These are phyloP conservation scores for Poeciliopsis turneri DNA, from an alignment of 2,797 vertebrate genomes.

Conservation along the genomic window DNA sequence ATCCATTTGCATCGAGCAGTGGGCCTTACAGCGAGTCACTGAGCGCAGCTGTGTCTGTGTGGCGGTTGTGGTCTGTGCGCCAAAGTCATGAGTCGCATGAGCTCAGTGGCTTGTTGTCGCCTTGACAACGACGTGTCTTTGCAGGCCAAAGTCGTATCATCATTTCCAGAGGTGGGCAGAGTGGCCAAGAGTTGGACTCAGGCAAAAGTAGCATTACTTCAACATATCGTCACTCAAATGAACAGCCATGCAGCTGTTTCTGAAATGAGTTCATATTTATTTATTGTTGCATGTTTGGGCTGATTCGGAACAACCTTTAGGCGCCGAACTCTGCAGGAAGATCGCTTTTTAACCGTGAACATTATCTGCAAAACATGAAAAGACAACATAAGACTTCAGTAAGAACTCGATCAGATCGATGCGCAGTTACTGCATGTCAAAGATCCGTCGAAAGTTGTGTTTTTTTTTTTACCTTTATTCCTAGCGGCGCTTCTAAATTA, in stretches of 20 bases:
- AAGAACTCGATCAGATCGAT: not conserved
- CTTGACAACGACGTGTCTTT: constrained; percentile 2
- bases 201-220: too few relatives aligned
- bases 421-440: not conserved
- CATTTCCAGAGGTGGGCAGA: not conserved
- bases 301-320: not conserved
- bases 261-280: not conserved
- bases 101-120: not conserved
- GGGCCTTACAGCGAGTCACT: constrained; percentile 39
- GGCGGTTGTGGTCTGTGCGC: constrained; percentile 9
- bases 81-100: constrained; percentile 22
- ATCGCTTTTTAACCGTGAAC: not conserved
- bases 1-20: constrained; percentile 44
- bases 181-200: too few relatives aligned
- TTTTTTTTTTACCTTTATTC: not conserved
- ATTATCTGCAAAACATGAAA: not conserved
- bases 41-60: constrained; percentile 10
- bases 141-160: not conserved
- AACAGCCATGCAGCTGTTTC: not conserved
- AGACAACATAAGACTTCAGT: too few relatives aligned
- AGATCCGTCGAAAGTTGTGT: not conserved
- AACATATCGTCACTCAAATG: too few relatives aligned
- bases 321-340: not conserved
- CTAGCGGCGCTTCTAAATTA: not conserved
- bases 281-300: not conserved